Evolutionary conservation across 2,888 invertebrate species (phyloP).

Genomic region (Drosophila paramelanica): DNA sequence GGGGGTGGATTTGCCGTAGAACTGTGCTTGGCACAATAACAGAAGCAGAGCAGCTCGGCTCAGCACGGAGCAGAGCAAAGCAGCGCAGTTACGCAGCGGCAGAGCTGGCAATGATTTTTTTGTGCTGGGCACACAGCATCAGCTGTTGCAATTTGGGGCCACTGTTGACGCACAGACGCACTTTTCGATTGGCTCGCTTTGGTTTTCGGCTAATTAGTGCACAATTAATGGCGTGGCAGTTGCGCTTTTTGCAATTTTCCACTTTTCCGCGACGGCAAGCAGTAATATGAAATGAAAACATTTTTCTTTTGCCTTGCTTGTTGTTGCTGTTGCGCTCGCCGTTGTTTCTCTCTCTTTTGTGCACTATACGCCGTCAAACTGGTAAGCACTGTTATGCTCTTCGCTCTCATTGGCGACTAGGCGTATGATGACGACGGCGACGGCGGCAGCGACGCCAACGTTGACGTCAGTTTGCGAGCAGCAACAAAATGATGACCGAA

Average conservation of each 20-base stretch:
- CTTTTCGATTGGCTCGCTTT: constrained; percentile 35
- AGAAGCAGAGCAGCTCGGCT: constrained; percentile 36
- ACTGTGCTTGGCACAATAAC: constrained; percentile 56
- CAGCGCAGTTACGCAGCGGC: constrained; percentile 34
- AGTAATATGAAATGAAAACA: constrained; percentile 77
- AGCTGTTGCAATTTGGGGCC: constrained; percentile 74
- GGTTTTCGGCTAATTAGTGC: constrained; percentile 39
- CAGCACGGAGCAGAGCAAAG: constrained; percentile 51
- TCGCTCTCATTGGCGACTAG: constrained; percentile 70
- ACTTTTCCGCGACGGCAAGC: constrained; percentile 58
- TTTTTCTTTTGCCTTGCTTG: constrained; percentile 70
- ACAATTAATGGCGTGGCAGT: constrained; percentile 60
- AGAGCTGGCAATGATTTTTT: constrained; percentile 47
- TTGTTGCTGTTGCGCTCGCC: constrained; percentile 66
- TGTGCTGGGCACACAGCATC: constrained; percentile 60
- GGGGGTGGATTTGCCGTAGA: constrained; percentile 42
- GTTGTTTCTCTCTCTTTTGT: constrained; percentile 71
- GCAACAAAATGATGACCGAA: constrained; percentile 71
- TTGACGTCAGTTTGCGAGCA: constrained; percentile 63
- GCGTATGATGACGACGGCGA: constrained; percentile 56
- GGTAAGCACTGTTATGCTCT: constrained; percentile 75
- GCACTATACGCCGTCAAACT: constrained; percentile 49
- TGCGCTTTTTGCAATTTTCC: constrained; percentile 49
- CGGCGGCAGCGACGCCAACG: constrained; percentile 62
- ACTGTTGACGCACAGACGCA: constrained; percentile 55